phyloP scores from a whole-genome alignment of 2,797 vertebrate genomes.

The Oreochromis grahami region DNA sequence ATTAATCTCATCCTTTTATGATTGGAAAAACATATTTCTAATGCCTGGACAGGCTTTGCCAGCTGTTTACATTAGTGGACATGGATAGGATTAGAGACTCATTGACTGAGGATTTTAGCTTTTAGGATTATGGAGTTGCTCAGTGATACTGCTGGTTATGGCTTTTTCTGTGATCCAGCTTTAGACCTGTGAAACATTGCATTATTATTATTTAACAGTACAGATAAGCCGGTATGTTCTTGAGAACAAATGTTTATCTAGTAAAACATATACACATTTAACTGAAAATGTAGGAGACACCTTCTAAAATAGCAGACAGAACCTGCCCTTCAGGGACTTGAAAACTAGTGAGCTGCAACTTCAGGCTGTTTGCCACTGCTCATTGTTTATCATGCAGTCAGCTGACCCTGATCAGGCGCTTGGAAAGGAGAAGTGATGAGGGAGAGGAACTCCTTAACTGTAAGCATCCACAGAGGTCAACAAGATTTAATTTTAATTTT shows the following conservation, averaged over 20 bases:
- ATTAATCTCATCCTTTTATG: constrained; percentile 69
- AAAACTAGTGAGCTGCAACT: constrained; percentile 63
- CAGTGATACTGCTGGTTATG: constrained; percentile 83
- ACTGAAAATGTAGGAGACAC: constrained; percentile 5
- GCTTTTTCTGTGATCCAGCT: constrained; percentile 72
- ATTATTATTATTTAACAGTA: constrained; percentile 42
- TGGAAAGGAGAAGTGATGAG: constrained; percentile 77
- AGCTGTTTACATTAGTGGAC: constrained; percentile 73
- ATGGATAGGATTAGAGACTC: constrained; percentile 93
- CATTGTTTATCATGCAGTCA: constrained; percentile 78
- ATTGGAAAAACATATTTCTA: constrained; percentile 64
- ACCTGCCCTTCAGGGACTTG: constrained; percentile 47
- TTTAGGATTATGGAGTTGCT: constrained; percentile 89
- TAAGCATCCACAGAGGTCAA: constrained; percentile 61
- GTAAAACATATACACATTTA: neutral
- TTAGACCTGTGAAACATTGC: constrained; percentile 60
- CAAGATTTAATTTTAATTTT: constrained; percentile 1
- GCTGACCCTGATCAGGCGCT: constrained; percentile 81
- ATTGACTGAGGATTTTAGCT: constrained; percentile 87
- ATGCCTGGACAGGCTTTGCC: constrained; percentile 55
- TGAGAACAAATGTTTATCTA: constrained; percentile 6
- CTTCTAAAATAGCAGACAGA: constrained; percentile 24
- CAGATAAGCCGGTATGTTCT: constrained; percentile 21
- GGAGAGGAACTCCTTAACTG: constrained; percentile 66
- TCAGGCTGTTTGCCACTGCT: constrained; percentile 71